phyloP scores from a whole-genome alignment of 1,140 invertebrate species.

The Planococcus citri region DNA sequence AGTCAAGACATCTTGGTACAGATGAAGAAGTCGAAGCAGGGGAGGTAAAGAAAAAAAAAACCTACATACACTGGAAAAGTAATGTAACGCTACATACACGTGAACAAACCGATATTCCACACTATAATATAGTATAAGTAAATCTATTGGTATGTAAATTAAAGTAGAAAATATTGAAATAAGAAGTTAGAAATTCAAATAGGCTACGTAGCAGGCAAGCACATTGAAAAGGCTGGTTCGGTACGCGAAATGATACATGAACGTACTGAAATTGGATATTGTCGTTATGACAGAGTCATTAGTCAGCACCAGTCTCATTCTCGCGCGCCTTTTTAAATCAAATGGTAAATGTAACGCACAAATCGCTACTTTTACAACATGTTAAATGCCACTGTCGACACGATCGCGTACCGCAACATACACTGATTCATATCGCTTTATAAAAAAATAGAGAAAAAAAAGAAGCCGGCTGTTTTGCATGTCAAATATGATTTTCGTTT shows the following conservation, averaged over 20 bases:
- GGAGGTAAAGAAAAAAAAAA: no score
- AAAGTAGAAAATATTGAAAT: constrained; percentile 4
- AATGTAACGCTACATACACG: no score
- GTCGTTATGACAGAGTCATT: constrained; percentile 16
- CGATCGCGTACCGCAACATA: not conserved
- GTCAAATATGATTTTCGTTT: not conserved
- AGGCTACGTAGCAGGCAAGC: not conserved
- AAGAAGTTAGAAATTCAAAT: not conserved
- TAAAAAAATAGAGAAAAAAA: no score
- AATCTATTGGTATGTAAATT: not conserved
- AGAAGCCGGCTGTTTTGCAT: not conserved
- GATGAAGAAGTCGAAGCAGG: not conserved
- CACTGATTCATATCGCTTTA: not conserved
- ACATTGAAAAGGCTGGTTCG: no score
- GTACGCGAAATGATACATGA: constrained; percentile 13
- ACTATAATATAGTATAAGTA: no score
- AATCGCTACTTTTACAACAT: constrained; percentile 18
- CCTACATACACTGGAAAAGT: no score
- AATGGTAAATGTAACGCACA: constrained; percentile 13
- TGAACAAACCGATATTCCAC: no score
- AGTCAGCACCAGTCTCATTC: constrained; percentile 5
- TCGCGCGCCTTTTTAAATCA: not conserved
- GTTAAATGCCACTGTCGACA: constrained; percentile 16
- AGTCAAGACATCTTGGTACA: not conserved
- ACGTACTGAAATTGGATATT: constrained; percentile 13